Conservation (phyloP, 1,140 invertebrate genomes). For the Brachionus manjavacas region DNA sequence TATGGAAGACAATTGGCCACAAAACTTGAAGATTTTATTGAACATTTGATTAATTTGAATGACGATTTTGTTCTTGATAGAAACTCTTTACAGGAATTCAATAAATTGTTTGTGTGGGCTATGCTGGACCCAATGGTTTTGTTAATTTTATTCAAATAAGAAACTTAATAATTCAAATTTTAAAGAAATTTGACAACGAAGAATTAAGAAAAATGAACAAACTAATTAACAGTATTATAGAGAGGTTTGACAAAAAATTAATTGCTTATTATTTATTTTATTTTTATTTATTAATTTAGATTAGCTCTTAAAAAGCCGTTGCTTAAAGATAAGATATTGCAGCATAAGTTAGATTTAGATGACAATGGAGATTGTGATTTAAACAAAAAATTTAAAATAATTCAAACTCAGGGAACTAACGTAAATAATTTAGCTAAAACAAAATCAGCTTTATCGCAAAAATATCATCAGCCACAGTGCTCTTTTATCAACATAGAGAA, state of each 20-base stretch:
- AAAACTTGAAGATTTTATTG: slow-evolving; percentile 31
- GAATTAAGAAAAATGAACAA: not conserved
- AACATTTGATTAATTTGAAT: slow-evolving; percentile 8
- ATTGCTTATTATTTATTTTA: not conserved
- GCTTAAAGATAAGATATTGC: not conserved
- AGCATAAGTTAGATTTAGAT: slow-evolving; percentile 1
- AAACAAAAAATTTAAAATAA: slow-evolving; percentile 7
- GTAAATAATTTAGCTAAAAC: not conserved
- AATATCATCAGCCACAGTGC: not conserved
- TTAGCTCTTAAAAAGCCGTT: not conserved
- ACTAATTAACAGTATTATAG: slow-evolving; percentile 10
- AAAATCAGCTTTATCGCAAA: not conserved
- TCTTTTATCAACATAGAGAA: slow-evolving; percentile 9
- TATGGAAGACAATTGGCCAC: not conserved
- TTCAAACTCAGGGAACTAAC: not conserved
- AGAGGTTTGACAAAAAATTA: not conserved
- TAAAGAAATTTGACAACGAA: slow-evolving; percentile 20
- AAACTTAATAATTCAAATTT: not conserved
- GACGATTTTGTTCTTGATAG: slow-evolving; percentile 9
- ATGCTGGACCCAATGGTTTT: slow-evolving; percentile 26
- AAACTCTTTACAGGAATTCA: slow-evolving; percentile 6
- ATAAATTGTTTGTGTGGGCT: slow-evolving; percentile 7
- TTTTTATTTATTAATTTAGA: not conserved
- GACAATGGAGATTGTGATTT: not conserved
- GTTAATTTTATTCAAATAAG: not conserved